Conservation (phyloP, 2,797 vertebrate species). For the Acanthurus lineatus region DNA sequence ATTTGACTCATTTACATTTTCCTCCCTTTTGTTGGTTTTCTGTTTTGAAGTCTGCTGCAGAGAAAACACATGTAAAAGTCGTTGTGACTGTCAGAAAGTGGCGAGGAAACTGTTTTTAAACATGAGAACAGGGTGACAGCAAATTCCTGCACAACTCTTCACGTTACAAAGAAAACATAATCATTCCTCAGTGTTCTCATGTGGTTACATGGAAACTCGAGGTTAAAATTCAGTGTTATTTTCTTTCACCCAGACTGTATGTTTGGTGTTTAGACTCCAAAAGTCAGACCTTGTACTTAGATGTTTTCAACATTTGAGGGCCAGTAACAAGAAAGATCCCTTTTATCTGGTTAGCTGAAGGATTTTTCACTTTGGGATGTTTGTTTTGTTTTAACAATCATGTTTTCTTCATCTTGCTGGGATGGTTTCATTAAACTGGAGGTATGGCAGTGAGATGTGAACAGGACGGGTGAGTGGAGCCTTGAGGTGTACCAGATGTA, state of each 20-base stretch:
- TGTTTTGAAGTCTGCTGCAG: background rate
- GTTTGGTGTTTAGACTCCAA: constrained; percentile 2
- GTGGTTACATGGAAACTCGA: background rate
- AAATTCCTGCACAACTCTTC: background rate
- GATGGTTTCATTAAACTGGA: constrained; percentile 15
- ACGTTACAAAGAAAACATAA: background rate
- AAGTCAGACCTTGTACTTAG: background rate
- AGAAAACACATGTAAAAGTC: background rate
- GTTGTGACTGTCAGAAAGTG: background rate
- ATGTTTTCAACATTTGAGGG: constrained; percentile 13
- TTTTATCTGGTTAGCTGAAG: background rate
- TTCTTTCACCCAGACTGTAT: background rate
- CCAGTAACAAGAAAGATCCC: background rate
- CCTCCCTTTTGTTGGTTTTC: background rate
- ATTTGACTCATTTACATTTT: background rate
- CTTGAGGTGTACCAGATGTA: constrained; percentile 42
- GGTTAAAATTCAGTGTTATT: constrained; percentile 11
- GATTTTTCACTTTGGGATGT: background rate
- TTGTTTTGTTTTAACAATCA: constrained; percentile 2
- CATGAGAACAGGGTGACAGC: background rate
- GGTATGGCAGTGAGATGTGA: constrained; percentile 40
- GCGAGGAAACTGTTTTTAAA: background rate
- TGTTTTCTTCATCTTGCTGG: constrained; percentile 11
- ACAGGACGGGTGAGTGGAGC: background rate
- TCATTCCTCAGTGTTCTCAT: background rate